Base-by-base conservation (phyloP, 1,140 invertebrate genomes). In the Zaprionus capensis region DNA sequence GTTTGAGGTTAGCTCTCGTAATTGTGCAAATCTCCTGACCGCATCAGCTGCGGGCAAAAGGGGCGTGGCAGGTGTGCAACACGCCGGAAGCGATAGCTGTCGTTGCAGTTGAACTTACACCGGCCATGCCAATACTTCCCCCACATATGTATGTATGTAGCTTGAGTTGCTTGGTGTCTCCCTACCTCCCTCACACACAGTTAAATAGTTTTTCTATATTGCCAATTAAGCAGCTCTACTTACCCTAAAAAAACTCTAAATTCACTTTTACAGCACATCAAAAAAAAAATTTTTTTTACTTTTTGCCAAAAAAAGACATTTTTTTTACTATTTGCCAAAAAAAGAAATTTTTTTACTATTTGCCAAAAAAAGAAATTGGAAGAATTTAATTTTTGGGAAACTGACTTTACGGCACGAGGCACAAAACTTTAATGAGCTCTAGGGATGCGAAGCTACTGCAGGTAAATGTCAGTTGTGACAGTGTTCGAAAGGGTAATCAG, bases 1-100 rank as follows among this genome's bases (percentile, higher is more conserved):
- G 14, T 26, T 31, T 57, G 55, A 6, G 12, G 28, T 15, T 22
- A 17, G 46, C 57, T 31, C 66, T 68, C 38, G 44, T 67, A 70
- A 73, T 73, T 74, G 72, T 59, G 66, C 36, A 74, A 69, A 74
- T 74, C 66, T 57, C 38, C 57, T 41, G 31, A 46, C 34, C 71
- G 22, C 70, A 66, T 7, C 38, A 41, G 38, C 6, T 41, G 38
- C 70, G 20, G 12, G 20, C n/a, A 20, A 49, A 17, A n/a, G 46
- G 22, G 46, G 9, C 20, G 46, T 22, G 46, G 46, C 20, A 73
- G 57, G 53, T 61, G 71, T 53, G 26, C 34, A n/a, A 55, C 15
- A 46, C 17, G 26, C 20, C 44, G 66, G 38, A 51, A 31, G 55
- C 65, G 36, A 28, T 57, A 53, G 34, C 36, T 44, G 55, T 55